phyloP scores from a whole-genome alignment of 2,113 vertebrate species.

The Embiotoca jacksoni region DNA sequence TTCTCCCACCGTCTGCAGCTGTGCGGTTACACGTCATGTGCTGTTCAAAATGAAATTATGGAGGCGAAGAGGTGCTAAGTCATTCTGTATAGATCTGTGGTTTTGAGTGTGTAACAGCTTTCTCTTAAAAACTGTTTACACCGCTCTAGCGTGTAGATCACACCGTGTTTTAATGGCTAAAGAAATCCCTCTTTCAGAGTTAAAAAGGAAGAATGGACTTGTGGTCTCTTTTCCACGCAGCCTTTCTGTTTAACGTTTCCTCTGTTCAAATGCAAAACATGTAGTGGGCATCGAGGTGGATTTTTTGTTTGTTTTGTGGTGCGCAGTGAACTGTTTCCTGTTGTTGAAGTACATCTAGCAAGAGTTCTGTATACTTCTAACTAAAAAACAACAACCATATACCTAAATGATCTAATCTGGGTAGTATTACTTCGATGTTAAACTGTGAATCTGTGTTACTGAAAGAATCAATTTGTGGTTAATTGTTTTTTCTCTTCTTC shows the following conservation, averaged over 20 bases:
- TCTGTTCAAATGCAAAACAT: too few relatives aligned
- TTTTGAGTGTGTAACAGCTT: constrained; percentile 27
- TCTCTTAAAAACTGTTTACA: not conserved
- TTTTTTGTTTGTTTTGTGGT: too few relatives aligned
- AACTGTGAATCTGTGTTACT: not conserved
- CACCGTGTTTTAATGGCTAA: not conserved
- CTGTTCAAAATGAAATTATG: constrained; percentile 45
- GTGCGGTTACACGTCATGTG: constrained; percentile 5
- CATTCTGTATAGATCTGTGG: constrained; percentile 28
- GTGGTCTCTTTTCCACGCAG: too few relatives aligned
- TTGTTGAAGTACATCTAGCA: too few relatives aligned
- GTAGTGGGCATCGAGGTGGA: too few relatives aligned
- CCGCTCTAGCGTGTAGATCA: not conserved
- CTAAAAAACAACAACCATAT: too few relatives aligned
- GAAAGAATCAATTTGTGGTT: not conserved
- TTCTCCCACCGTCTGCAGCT: not conserved
- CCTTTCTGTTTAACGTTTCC: too few relatives aligned
- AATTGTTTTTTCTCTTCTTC: constrained; percentile 3
- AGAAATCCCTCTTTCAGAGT: too few relatives aligned
- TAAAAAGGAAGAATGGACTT: too few relatives aligned
- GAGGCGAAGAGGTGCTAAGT: not conserved
- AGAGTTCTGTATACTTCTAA: too few relatives aligned
- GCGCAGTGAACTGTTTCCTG: too few relatives aligned
- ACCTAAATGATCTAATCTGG: too few relatives aligned
- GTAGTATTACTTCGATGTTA: not conserved